phyloP scores from a whole-genome alignment of 2,888 invertebrate genomes.

The Drosophila parthenogenetica region DNA sequence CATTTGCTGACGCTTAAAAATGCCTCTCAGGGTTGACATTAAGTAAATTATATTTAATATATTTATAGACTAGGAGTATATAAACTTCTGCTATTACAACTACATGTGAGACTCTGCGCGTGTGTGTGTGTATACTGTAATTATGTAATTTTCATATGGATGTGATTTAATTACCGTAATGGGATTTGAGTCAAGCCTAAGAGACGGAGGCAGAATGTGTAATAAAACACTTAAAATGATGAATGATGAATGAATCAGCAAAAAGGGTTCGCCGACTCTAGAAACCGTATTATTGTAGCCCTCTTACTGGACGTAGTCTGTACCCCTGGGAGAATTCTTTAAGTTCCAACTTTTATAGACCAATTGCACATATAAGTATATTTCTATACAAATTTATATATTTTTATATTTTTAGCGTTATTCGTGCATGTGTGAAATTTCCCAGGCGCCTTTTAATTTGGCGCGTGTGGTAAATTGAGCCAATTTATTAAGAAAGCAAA shows the following conservation, averaged over 20 bases:
- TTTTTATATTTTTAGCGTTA: background rate
- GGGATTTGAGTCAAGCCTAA: slow-evolving; percentile 78
- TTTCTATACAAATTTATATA: background rate
- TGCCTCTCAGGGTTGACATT: slow-evolving; percentile 72
- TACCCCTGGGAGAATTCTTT: slow-evolving; percentile 22
- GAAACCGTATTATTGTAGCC: background rate
- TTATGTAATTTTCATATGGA: slow-evolving; percentile 84
- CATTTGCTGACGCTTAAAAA: slow-evolving; percentile 64
- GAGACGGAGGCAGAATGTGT: slow-evolving; percentile 65
- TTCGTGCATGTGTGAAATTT: slow-evolving; percentile 57
- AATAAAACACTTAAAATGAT: slow-evolving; percentile 84
- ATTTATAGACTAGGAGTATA: slow-evolving; percentile 79
- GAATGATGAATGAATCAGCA: slow-evolving; percentile 80
- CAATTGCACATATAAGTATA: background rate
- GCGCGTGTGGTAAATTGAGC: slow-evolving; percentile 74
- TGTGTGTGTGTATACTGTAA: slow-evolving; percentile 64
- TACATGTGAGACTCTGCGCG: slow-evolving; percentile 21
- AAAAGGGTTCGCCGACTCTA: slow-evolving; percentile 61
- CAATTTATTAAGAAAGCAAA: slow-evolving; percentile 71
- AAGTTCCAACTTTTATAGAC: slow-evolving; percentile 13
- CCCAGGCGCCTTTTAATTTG: slow-evolving; percentile 68
- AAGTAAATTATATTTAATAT: slow-evolving; percentile 85
- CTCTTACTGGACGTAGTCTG: slow-evolving; percentile 7
- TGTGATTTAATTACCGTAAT: slow-evolving; percentile 85
- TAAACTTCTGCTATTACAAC: slow-evolving; percentile 32